Evolutionary conservation across 2,888 invertebrate species (phyloP).

Genomic region (Pseudococcus jackbeardsleyi): DNA sequence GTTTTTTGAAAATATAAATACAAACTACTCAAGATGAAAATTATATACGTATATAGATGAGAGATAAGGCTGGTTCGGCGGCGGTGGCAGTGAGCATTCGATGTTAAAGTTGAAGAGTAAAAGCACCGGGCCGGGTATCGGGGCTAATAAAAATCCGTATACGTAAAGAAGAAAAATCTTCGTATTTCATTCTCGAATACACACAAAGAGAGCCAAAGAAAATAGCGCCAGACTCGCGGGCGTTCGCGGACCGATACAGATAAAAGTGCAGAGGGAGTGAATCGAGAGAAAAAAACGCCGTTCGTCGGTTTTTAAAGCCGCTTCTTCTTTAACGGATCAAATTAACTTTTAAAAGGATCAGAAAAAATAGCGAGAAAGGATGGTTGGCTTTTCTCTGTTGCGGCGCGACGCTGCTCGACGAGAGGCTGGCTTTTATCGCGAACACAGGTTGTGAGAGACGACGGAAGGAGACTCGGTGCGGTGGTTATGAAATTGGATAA

Average conservation of each 20-base stretch:
- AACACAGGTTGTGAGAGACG: neutral
- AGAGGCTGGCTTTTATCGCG: neutral
- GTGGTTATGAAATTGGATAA: conserved; percentile 32
- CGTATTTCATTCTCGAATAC: conserved; percentile 44
- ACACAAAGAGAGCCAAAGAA: neutral
- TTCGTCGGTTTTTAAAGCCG: neutral
- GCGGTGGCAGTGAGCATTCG: neutral
- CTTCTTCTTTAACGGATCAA: conserved; percentile 20
- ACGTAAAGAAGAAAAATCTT: neutral
- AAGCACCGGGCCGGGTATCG: neutral
- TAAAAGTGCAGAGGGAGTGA: neutral
- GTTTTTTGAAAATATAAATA: conserved; percentile 31
- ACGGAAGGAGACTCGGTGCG: neutral
- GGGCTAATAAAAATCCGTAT: neutral
- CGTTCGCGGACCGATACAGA: neutral
- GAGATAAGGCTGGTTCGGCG: neutral
- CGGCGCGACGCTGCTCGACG: neutral
- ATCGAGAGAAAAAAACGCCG: neutral
- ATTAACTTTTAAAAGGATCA: conserved; percentile 27
- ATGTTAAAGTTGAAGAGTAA: neutral
- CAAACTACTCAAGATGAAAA: conserved; percentile 26
- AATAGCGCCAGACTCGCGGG: neutral
- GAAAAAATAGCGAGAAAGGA: conserved; percentile 10
- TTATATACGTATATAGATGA: neutral
- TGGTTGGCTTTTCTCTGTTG: neutral